Percentiles rank a stretch among this genome's conserved stretches.
phyloP scores from a whole-genome alignment of 2,888 invertebrate species.

The Hermodice carunculata region DNA sequence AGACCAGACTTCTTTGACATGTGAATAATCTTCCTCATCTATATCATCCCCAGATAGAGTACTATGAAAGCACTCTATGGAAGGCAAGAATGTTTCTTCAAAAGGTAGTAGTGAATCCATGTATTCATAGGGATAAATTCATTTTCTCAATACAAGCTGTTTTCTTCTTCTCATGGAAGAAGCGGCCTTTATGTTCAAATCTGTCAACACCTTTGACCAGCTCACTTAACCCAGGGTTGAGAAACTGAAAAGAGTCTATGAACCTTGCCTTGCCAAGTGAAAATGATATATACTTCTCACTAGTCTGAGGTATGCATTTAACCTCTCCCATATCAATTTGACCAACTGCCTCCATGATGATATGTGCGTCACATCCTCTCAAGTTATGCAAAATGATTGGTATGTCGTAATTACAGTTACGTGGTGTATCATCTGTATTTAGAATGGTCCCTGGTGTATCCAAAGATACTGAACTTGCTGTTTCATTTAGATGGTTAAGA shows the following conservation, averaged over 20 bases:
- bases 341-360: slow-evolving; percentile 11
- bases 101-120: no score
- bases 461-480: no score
- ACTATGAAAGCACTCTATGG: slow-evolving; percentile 24
- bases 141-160: background rate
- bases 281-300: slow-evolving; percentile 38
- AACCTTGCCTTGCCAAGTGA: slow-evolving; percentile 3
- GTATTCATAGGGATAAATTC: slow-evolving; percentile 2
- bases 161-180: slow-evolving; percentile 6
- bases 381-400: slow-evolving; percentile 22
- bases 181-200: no score
- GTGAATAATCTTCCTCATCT: slow-evolving; percentile 32
- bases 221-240: no score
- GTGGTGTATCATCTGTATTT: no score
- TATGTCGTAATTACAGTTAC: no score
- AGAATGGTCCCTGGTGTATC: no score
- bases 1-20: slow-evolving; percentile 34
- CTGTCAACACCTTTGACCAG: no score
- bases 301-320: slow-evolving; percentile 31
- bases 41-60: slow-evolving; percentile 11
- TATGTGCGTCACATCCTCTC: slow-evolving; percentile 10
- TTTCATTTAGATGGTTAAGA: no score
- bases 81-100: background rate
- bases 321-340: slow-evolving; percentile 9
- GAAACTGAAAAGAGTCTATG: no score